Conservation (phyloP, 2,797 vertebrate genomes). For the Falco biarmicus region DNA sequence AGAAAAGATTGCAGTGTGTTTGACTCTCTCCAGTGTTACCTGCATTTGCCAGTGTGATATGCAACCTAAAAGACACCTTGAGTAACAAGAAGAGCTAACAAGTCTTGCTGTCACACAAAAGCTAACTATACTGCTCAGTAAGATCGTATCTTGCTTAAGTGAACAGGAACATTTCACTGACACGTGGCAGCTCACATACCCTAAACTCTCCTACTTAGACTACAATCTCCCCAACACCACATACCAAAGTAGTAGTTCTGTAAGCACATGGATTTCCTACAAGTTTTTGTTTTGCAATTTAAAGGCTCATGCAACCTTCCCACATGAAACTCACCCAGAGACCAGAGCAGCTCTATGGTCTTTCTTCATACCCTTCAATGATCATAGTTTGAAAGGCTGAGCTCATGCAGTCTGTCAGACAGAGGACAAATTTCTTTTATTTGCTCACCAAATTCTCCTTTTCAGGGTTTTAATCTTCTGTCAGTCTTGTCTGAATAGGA, state of each 20-base stretch:
- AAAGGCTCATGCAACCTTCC: background rate
- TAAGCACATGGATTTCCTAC: background rate
- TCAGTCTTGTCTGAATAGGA: background rate
- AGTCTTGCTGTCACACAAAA: background rate
- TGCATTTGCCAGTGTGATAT: background rate
- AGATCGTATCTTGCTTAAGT: background rate
- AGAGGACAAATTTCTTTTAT: background rate
- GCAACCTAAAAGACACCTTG: background rate
- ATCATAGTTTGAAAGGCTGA: background rate
- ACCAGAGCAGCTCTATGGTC: background rate
- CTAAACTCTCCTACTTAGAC: background rate
- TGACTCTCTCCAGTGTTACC: background rate
- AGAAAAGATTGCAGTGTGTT: background rate
- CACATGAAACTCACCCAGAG: background rate
- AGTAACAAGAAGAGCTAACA: background rate
- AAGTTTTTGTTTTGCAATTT: background rate
- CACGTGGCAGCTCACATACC: fast-evolving
- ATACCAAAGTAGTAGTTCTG: background rate
- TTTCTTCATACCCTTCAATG: background rate
- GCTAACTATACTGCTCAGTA: background rate
- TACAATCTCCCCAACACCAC: background rate
- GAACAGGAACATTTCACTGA: background rate
- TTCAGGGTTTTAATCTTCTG: background rate
- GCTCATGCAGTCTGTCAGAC: background rate
- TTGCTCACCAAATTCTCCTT: background rate